Base-by-base conservation (phyloP, 2,113 vertebrate species). In the Fregata magnificens region DNA sequence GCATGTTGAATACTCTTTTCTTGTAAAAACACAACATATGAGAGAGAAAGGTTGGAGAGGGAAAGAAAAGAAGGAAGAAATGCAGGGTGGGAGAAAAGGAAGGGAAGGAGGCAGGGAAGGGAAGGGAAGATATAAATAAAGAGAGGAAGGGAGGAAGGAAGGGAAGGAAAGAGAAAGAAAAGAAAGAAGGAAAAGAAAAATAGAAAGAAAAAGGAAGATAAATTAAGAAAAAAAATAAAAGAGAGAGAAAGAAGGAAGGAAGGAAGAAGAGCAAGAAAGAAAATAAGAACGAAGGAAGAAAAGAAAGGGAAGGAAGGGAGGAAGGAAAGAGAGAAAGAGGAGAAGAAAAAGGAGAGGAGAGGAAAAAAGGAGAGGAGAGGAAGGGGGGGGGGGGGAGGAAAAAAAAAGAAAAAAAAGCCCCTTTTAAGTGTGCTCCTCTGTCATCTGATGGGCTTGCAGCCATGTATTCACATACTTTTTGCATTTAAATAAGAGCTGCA, bases 341-440 rank as follows among this genome's bases (percentile, higher is more conserved):
- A n/a, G 5, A 16, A 22, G 3, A 28, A 24, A 52, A 11, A 31
- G 15, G 11, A 21, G 11, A 13, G 19, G 31, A 56, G 7, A 34
- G 19, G 4, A 34, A 8, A 19, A 15, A 15, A 52, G 26, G 50
- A 16, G 19, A 20, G 56, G 56, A 55, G 13, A 10, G 29, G 34
- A 21, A 31, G 32, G 26, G 6, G 31, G 22, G 3, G 11, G 20
- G 10, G 47, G 22, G 22, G 49, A 8, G 10, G n/a, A n/a, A n/a
- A 5, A 45, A 28, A 21, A 34, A 28, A 52, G 10, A n/a, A 13
- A 65, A 74, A n/a, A 1, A 25, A 67, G 1, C 3, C 7, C 3
- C 5, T 65, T 77, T 65, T 56, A 65, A 50, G 7, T 32, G 4
- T 63, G 36, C 8, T 50, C 6, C 13, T 61, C 12, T 92, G 44